Evolutionary conservation across 2,888 invertebrate species (phyloP).

Genomic region (Tryphoninae sp.): DNA sequence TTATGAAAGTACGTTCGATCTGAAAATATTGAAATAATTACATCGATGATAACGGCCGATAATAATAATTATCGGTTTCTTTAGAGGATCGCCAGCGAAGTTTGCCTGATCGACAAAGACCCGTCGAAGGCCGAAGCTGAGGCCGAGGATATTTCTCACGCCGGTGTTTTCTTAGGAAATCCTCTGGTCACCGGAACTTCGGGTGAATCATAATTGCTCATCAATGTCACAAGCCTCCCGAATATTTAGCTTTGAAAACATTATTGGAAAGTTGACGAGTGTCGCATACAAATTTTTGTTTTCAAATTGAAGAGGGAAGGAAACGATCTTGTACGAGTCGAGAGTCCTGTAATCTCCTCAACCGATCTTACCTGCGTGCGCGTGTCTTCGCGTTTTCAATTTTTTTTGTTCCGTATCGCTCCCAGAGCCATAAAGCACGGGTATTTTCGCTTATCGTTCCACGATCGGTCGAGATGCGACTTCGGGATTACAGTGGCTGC

Average conservation of each 20-base stretch:
- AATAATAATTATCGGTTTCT: conserved; percentile 47
- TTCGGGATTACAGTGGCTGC: conserved; percentile 46
- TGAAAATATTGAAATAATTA: conserved; percentile 8
- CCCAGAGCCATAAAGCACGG: conserved; percentile 49
- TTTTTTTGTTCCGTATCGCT: conserved; percentile 29
- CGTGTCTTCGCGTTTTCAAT: conserved; percentile 9
- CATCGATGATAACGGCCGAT: conserved; percentile 30
- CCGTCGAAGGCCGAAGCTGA: conserved; percentile 83
- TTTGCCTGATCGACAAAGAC: conserved; percentile 83
- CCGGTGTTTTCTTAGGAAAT: conserved; percentile 82
- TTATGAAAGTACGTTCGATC: conserved; percentile 81
- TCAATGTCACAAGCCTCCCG: not conserved
- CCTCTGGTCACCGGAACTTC: conserved; percentile 81
- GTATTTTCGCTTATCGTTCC: conserved; percentile 54
- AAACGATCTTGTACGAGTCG: conserved; percentile 4
- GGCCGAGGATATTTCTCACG: conserved; percentile 84
- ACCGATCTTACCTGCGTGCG: conserved; percentile 54
- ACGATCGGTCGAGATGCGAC: conserved; percentile 56
- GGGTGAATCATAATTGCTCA: conserved; percentile 62
- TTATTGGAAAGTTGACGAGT: conserved; percentile 1
- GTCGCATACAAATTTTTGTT: too few relatives aligned
- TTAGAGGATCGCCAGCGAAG: conserved; percentile 82
- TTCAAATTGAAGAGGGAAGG: not conserved
- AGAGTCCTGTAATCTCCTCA: conserved; percentile 59
- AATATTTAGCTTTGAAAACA: not conserved